Base-by-base conservation (phyloP, 2,113 vertebrate species). In the Galbula dea region DNA sequence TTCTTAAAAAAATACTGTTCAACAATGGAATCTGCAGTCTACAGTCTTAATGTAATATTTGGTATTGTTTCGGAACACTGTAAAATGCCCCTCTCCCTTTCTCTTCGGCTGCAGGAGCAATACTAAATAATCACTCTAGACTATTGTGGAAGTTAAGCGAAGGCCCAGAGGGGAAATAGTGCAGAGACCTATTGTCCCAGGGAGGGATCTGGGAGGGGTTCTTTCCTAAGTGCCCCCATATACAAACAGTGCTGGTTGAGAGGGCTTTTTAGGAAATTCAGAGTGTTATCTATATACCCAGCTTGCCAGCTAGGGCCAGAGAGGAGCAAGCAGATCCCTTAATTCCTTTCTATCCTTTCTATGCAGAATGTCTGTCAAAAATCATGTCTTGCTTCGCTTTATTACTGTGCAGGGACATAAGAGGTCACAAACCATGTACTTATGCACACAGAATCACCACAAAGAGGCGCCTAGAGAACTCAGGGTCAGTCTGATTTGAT, bases 191-290 rank as follows among this genome's bases (percentile, higher is more conserved):
- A 39, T 88, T 87, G 46, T 85, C 15, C 22, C 46, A 83, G 32
- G 34, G 43, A 83, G 69, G 27, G 41, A 43, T 65, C 9, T 55
- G 21, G 32, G n/a, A 86, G 3, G 4, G 10, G 6, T 27, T 81
- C 43, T 67, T 86, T 49, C 9, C 7, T 66, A n/a, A 80, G 37
- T 55, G 22, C 6, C 21, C 8, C 46, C 39, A 29, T 13, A 63
- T 34, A 30, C 10, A 71, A 78, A 43, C 7, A 37, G 15, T 5
- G 2, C 36, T 48, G 13, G 5, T 13, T 78, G 52, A 71, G 69
- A 88, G 11, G 14, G 36, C 57, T 83, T 93, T 78, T 93, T 83
- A 93, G 80, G 80, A 75, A 93, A 90, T 90, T 78, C 24, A 37
- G 54, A 63, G 14, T 27, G 26, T 52, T 82, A 61, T 80, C 72